Evolutionary conservation across 1,140 invertebrate genomes (phyloP), one percentile per base, ranked within the genome.

Genomic region (Trichogramma pretiosum): DNA sequence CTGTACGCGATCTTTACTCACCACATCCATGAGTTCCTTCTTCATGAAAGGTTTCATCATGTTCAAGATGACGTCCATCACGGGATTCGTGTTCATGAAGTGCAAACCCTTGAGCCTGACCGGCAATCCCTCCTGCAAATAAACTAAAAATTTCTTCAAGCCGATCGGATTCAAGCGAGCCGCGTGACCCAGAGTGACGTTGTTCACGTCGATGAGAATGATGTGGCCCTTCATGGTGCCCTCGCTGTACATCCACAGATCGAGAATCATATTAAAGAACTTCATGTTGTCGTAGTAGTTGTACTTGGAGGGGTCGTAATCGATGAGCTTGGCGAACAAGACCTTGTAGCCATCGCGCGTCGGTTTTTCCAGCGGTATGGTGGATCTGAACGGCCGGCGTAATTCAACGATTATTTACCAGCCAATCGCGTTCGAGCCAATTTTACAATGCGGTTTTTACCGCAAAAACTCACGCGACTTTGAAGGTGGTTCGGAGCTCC

Each of bases 11-110:
- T n/a, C 24, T 36, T 11, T 17, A 38, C 46, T 55, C 49, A 83
- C 67, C 50, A 82, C 72, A 32, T 77, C 73, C 14, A 77, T 57
- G 1, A 85, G 60, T 39, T 80, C 73, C 49, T 81, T 82, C 54
- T 82, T 84, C 72, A 84, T 76, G 45, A 85, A 83, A 0, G 83
- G 83, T 51, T 73, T 80, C 63, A 85, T 72, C 47, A 85, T 53
- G 17, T 73, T 74, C 57, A 85, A 53, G 32, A 85, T 62, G 55
- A 79, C 78, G 53, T 85, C 82, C 67, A 84, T 76, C 24, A 83
- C 78, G 0, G 74, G 65, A 2, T 78, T 76, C 16, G 78, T 76
- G 55, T 84, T 85, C 16, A 84, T 63, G 53, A 82, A 80, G 60
- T 85, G 82, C 7, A 85, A 63, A 1, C 75, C 77, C 53, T 81